Base-by-base conservation (phyloP, 2,888 invertebrate genomes). In the Drosophila niveifrons region DNA sequence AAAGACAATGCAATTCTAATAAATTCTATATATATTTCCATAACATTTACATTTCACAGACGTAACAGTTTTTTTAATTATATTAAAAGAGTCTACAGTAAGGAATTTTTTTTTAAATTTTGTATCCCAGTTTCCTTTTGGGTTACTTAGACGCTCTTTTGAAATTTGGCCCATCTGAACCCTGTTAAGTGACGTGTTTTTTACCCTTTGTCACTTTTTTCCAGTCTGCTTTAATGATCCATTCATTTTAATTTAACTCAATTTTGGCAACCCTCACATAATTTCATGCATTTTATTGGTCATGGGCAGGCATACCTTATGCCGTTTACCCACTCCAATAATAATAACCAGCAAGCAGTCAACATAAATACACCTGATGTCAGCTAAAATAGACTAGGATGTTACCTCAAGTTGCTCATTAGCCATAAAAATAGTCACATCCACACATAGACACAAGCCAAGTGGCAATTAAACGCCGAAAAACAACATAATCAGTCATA, bases 361-460 rank as follows among this genome's bases (percentile, higher is more conserved):
- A n/a, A 46, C 15, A 18, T 34, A 18, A 34, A 55, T 66, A 52
- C 81, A 83, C 84, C 78, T 86, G 83, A 83, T 74, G 65, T 68
- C 52, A 2, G 11, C 36, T n/a, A 17, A 47, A 72, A 66, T 53
- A 50, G 68, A 18, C 64, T 51, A 55, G 57, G 67, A 82, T 79
- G 66, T 70, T 65, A 69, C 64, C 72, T 67, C 75, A 72, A 82
- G 73, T 69, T 72, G 82, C 88, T 87, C 78, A 82, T 87, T 82
- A 82, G 66, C 85, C 82, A 82, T 87, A 84, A 87, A 87, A 82
- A 76, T 84, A 81, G 84, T 87, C 84, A 87, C 78, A 82, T 80
- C 73, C 76, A 61, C 64, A 73, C 39, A 41, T 41, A 41, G 39
- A 55, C 59, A 23, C 36, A 61, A 61, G 64, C 72, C 82, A 87